phyloP scores from a whole-genome alignment of 2,888 invertebrate genomes.

The Caenorhabditis panamensis region DNA sequence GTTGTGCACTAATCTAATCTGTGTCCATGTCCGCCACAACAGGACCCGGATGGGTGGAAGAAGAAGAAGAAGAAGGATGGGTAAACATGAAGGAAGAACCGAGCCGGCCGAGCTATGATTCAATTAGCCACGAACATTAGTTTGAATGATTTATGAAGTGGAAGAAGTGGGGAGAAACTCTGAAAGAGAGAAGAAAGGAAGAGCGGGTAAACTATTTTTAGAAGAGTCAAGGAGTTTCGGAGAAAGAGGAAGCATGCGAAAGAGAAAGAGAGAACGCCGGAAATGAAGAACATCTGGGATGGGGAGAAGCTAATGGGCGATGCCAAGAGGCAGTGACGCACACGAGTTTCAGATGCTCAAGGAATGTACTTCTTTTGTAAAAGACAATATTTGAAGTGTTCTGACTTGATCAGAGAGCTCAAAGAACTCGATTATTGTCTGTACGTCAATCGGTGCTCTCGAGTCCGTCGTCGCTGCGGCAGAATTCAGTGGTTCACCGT shows the following conservation, averaged over 20 bases:
- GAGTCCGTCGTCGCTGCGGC: too few relatives aligned
- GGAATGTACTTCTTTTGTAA: too few relatives aligned
- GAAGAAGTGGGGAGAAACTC: neutral
- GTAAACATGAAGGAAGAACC: slow-evolving; percentile 22
- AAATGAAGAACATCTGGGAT: slow-evolving; percentile 4
- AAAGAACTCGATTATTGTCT: too few relatives aligned
- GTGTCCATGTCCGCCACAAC: slow-evolving; percentile 35
- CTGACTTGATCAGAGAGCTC: too few relatives aligned
- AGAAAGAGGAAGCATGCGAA: neutral
- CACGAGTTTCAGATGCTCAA: neutral
- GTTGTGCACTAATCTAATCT: slow-evolving; percentile 59
- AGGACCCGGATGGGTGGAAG: slow-evolving; percentile 15
- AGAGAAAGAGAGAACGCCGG: slow-evolving; percentile 9
- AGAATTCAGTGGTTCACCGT: too few relatives aligned
- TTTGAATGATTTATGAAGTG: slow-evolving; percentile 33
- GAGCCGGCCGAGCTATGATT: slow-evolving; percentile 40
- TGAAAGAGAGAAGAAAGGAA: neutral
- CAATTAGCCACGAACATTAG: slow-evolving; percentile 30
- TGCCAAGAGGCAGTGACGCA: neutral
- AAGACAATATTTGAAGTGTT: too few relatives aligned
- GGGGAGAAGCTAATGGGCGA: neutral
- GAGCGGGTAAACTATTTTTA: slow-evolving; percentile 12
- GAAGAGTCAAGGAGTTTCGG: neutral
- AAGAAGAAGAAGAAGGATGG: slow-evolving; percentile 21
- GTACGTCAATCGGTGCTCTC: too few relatives aligned